Percentiles rank a stretch among this genome's conserved stretches.
These are phyloP conservation scores for Trinectes maculatus DNA, from an alignment of 2,113 vertebrate genomes.

Conservation along the genomic window DNA sequence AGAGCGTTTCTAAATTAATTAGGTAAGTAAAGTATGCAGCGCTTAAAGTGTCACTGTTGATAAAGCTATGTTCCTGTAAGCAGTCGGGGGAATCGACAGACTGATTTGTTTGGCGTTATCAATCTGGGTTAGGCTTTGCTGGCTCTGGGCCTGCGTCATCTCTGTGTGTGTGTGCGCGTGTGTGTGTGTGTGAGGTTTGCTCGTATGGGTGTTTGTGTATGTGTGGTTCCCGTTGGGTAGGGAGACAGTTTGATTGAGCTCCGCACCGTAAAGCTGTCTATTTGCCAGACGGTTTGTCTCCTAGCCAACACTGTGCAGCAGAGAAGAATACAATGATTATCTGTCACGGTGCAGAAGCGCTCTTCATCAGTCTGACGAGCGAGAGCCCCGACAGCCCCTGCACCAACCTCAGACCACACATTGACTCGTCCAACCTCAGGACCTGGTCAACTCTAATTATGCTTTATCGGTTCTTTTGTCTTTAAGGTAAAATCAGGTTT, in stretches of 20 bases:
- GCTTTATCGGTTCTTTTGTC: slow-evolving; percentile 18
- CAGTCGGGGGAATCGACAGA: slow-evolving; percentile 59
- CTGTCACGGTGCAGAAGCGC: slow-evolving; percentile 73
- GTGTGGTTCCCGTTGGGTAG: slow-evolving; percentile 68
- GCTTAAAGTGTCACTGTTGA: slow-evolving; percentile 73
- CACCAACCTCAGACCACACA: slow-evolving; percentile 56
- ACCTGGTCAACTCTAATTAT: slow-evolving; percentile 34
- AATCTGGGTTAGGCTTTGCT: slow-evolving; percentile 76
- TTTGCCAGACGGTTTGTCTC: slow-evolving; percentile 81
- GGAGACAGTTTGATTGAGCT: slow-evolving; percentile 80
- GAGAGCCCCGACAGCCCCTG: slow-evolving; percentile 47
- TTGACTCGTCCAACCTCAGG: slow-evolving; percentile 40
- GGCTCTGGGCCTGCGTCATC: slow-evolving; percentile 66
- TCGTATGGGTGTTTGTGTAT: slow-evolving; percentile 29
- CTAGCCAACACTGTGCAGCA: slow-evolving; percentile 75
- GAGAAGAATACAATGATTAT: slow-evolving; percentile 80
- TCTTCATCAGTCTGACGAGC: slow-evolving; percentile 67
- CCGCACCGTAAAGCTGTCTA: slow-evolving; percentile 80
- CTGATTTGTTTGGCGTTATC: slow-evolving; percentile 79
- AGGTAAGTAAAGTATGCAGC: slow-evolving; percentile 66
- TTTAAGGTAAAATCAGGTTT: slow-evolving; percentile 14
- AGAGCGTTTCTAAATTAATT: slow-evolving; percentile 76
- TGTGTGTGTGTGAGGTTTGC: slow-evolving; percentile 29
- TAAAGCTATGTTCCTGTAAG: slow-evolving; percentile 66
- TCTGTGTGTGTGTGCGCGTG: slow-evolving; percentile 37